Evolutionary conservation across 2,888 invertebrate species (phyloP), one percentile per base, ranked within the genome.

Genomic region (Oxystoma pomonae): DNA sequence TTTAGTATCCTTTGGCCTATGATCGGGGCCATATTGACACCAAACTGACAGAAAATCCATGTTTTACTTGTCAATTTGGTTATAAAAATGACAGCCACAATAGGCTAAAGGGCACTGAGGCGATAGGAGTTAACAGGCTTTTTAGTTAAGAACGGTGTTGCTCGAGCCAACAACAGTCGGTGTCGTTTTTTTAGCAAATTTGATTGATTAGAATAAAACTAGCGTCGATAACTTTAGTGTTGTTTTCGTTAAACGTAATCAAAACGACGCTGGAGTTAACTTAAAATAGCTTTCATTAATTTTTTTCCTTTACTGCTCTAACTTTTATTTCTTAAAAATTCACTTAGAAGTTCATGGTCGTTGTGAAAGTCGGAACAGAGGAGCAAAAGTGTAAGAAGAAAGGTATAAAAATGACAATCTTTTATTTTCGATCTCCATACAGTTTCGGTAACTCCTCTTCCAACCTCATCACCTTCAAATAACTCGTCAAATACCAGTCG

Each of bases 191-290:
- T 73, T 70, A 83, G 79, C 92, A 92, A 67, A 92, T 84, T 76
- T 92, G 91, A 1, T 87, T 83, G 57, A 92, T 85, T 70, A 90
- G 88, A n/a, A 87, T 89, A 74, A 90, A 88, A 74, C 91, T 91
- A 0, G 90, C 88, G 77, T 92, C 91, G 58, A 90, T 90, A 70
- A 88, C 87, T 72, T 89, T 88, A 35, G 12, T 35, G 73, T 89
- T 71, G 7, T 87, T 85, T 64, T 88, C 87, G 76, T 91, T 90
- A 76, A 91, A 90, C 16, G 90, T 85, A n/a, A 92, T 87, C 58
- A 92, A 80, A n/a, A 91, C 85, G 51, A 91, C 88, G 22, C 88
- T 84, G 76, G 92, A 92, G 0, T 68, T 72, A 0, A 76, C 69
- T 68, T 69, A 68, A 61, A 72, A 75, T 63, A 73, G 73, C 73